Base-by-base conservation (phyloP, 2,797 vertebrate genomes). In the Alauda arvensis region DNA sequence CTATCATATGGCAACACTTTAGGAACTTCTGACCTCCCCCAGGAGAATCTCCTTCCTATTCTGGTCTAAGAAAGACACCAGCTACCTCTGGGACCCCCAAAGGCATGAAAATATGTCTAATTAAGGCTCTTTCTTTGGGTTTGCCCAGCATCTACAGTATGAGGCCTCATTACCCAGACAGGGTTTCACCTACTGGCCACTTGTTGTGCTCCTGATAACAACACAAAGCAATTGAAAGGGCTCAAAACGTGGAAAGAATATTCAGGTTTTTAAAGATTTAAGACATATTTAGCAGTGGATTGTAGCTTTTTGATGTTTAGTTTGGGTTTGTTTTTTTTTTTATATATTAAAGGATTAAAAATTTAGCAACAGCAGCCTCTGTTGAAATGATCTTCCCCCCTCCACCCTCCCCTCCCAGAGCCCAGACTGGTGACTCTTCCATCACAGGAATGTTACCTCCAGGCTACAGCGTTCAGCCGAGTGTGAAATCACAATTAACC, bases 401-500 rank as follows among this genome's bases (percentile, higher is more conserved):
- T 52, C 18, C 28, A 43, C 23, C 39, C 33, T 59, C 26, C 18
- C 56, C 46, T 17, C 11, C 6, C 13, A 23, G 66, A 59, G 67
- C 49, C 21, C 79, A 75, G 62, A 72, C 51, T 45, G 25, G 80
- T 85, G 95, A 94, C 92, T 91, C 87, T 94, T 96, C 94, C 92
- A 78, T 76, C 69, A 40, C 86, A 63, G 39, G 62, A 92, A 91
- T 34, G 49, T 90, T 93, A 78, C 93, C 97, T 97, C 75, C 74
- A 94, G 95, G 95, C 96, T 92, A 86, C 37, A 84, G 82, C 80
- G 89, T 83, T 95, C 95, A 96, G 71, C 5, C 14, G 96, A 95
- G 95, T 94, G 93, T 97, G 96, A 97, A 97, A 97, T 97, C 96
- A 96, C 96, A 97, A 96, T 97, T 96, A 97, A 97, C 89, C 7